These are phyloP conservation scores for Vandiemenella viatica DNA, from an alignment of 2,888 invertebrate species.

Conservation along the genomic window DNA sequence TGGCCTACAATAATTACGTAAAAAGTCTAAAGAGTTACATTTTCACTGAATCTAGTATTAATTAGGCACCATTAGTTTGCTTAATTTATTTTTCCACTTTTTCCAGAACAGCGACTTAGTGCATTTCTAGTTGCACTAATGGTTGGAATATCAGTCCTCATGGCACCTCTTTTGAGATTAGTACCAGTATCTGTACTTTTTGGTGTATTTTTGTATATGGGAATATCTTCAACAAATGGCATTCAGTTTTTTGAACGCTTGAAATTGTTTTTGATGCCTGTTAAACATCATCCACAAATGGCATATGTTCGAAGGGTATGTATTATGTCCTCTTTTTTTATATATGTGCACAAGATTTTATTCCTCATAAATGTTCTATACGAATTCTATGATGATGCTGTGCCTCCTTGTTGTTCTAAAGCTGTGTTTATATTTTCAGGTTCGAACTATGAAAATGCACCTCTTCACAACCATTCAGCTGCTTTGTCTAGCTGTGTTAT, in stretches of 20 bases:
- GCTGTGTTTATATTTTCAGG: conserved; percentile 28
- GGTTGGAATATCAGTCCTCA: conserved; percentile 70
- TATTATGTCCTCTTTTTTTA: no score
- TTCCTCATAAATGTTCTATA: not conserved
- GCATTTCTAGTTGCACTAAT: conserved; percentile 64
- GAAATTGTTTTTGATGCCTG: conserved; percentile 81
- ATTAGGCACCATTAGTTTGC: no score
- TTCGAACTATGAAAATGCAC: conserved; percentile 84
- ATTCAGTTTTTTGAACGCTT: conserved; percentile 87
- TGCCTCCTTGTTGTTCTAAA: not conserved
- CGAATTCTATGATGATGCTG: not conserved
- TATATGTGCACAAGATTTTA: no score
- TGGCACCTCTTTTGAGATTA: conserved; percentile 60
- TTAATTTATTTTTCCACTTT: conserved; percentile 2
- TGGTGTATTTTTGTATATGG: conserved; percentile 95
- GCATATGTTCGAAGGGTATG: conserved; percentile 75
- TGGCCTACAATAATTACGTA: not conserved
- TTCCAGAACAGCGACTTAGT: conserved; percentile 67
- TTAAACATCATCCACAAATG: conserved; percentile 85
- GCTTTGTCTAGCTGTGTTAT: conserved; percentile 58
- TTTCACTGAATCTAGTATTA: no score
- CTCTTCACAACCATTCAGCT: conserved; percentile 76
- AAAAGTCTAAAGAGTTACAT: no score
- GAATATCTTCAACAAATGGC: conserved; percentile 83
- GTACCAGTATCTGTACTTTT: conserved; percentile 95